These are phyloP conservation scores for Nebria ingens DNA, from an alignment of 1,140 invertebrate species.

Conservation along the genomic window DNA sequence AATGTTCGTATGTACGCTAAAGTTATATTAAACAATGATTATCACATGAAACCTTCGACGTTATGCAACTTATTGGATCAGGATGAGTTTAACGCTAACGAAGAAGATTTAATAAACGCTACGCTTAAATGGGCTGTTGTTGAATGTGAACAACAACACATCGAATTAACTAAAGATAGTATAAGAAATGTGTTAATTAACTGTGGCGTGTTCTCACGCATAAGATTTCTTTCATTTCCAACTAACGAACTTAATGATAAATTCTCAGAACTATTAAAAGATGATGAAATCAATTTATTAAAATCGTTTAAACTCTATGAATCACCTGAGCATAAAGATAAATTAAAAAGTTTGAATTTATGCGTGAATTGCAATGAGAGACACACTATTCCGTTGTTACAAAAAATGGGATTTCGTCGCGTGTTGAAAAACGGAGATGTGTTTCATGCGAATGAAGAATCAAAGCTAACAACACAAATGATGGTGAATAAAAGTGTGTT, in stretches of 20 bases:
- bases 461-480: slow-evolving; percentile 34
- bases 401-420: not conserved
- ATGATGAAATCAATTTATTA: slow-evolving; percentile 16
- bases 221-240: slow-evolving; percentile 33
- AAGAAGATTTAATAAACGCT: slow-evolving; percentile 38
- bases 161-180: slow-evolving; percentile 30
- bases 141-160: slow-evolving; percentile 36
- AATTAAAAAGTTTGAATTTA: slow-evolving; percentile 12
- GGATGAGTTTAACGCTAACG: slow-evolving; percentile 35
- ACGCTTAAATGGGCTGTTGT: slow-evolving; percentile 39
- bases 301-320: slow-evolving; percentile 12
- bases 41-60: slow-evolving; percentile 35
- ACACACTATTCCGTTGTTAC: not conserved
- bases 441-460: slow-evolving; percentile 17
- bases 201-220: slow-evolving; percentile 30
- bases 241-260: slow-evolving; percentile 20
- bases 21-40: slow-evolving; percentile 37
- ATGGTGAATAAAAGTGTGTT: slow-evolving; percentile 29
- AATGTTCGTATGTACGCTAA: slow-evolving; percentile 39
- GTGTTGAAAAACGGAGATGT: not conserved
- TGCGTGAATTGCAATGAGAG: not conserved
- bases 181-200: slow-evolving; percentile 34
- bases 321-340: slow-evolving; percentile 12
- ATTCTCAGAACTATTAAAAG: slow-evolving; percentile 14
- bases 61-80: slow-evolving; percentile 36